Percentiles rank a stretch among this genome's conserved stretches.
Conservation (phyloP, 1,140 invertebrate species). For the Diabrotica undecimpunctata region DNA sequence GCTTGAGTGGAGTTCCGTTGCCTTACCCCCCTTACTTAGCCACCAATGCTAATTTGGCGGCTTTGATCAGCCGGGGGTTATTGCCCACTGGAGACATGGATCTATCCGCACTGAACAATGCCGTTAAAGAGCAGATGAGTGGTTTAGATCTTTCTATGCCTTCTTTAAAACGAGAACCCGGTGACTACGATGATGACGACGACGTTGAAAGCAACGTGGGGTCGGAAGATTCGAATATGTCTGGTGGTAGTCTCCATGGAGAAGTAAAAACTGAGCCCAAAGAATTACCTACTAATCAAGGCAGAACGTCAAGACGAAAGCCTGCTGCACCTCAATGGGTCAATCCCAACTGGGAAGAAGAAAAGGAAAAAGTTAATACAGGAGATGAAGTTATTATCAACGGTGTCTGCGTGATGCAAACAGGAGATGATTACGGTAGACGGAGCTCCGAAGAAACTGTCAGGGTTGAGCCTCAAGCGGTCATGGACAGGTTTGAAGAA, state of each 20-base stretch:
- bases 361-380: slow-evolving; percentile 54
- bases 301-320: slow-evolving; percentile 71
- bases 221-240: slow-evolving; percentile 68
- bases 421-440: slow-evolving; percentile 60
- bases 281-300: slow-evolving; percentile 53
- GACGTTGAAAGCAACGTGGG: slow-evolving; percentile 73
- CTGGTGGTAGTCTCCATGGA: slow-evolving; percentile 45
- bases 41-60: slow-evolving; percentile 67
- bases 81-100: slow-evolving; percentile 54
- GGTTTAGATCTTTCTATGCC: slow-evolving; percentile 79
- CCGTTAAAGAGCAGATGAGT: slow-evolving; percentile 70
- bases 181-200: slow-evolving; percentile 68
- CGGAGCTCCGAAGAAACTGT: slow-evolving; percentile 65
- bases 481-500: slow-evolving; percentile 58
- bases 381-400: slow-evolving; percentile 83
- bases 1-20: slow-evolving; percentile 65
- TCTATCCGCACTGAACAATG: slow-evolving; percentile 54
- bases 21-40: slow-evolving; percentile 74
- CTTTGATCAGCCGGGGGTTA: slow-evolving; percentile 62
- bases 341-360: slow-evolving; percentile 86
- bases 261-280: slow-evolving; percentile 55
- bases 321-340: slow-evolving; percentile 96
- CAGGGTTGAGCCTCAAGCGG: slow-evolving; percentile 67
- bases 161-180: slow-evolving; percentile 69
- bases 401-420: slow-evolving; percentile 86